Percentiles rank a stretch among this genome's conserved stretches.
These are phyloP conservation scores for Drosophila paracracens DNA, from an alignment of 2,888 invertebrate species.

Conservation along the genomic window DNA sequence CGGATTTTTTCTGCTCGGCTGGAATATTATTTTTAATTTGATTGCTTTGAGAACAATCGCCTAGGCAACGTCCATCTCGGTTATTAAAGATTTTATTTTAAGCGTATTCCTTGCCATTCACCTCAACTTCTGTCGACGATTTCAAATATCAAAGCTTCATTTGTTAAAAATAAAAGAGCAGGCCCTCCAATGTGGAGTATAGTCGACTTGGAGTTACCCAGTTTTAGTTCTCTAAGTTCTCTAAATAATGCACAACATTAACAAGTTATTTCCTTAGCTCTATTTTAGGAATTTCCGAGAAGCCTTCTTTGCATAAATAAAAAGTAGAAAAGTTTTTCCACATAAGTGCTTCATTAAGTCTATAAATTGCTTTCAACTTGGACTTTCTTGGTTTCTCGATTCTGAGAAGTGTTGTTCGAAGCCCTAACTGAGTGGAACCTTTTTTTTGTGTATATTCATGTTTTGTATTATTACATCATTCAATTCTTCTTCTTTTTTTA, in stretches of 20 bases:
- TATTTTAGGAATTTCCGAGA: not conserved
- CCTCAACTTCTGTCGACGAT: conserved; percentile 3
- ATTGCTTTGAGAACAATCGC: conserved; percentile 68
- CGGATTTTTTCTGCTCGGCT: not conserved
- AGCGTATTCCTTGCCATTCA: not conserved
- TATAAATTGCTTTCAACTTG: not conserved
- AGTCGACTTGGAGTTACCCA: not conserved
- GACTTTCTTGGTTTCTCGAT: not conserved
- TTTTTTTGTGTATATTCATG: not conserved
- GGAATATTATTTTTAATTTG: conserved; percentile 71
- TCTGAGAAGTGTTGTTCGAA: conserved; percentile 1
- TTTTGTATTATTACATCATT: not conserved
- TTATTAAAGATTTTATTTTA: conserved; percentile 50
- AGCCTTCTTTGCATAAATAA: not conserved
- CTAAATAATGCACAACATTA: not conserved
- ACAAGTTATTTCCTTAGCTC: not conserved
- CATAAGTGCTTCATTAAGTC: not conserved
- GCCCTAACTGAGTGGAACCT: not conserved
- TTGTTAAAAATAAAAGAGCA: conserved; percentile 9
- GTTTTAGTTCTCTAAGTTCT: not conserved
- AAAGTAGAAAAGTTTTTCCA: conserved; percentile 1
- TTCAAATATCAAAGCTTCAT: conserved; percentile 16
- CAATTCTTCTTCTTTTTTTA: not conserved
- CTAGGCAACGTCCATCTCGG: conserved; percentile 62
- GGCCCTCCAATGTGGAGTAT: no score